A percentile compares a stretch with the other conserved stretches of the same genome.
phyloP scores from a whole-genome alignment of 2,888 invertebrate species.

The Endomychus coccineus region DNA sequence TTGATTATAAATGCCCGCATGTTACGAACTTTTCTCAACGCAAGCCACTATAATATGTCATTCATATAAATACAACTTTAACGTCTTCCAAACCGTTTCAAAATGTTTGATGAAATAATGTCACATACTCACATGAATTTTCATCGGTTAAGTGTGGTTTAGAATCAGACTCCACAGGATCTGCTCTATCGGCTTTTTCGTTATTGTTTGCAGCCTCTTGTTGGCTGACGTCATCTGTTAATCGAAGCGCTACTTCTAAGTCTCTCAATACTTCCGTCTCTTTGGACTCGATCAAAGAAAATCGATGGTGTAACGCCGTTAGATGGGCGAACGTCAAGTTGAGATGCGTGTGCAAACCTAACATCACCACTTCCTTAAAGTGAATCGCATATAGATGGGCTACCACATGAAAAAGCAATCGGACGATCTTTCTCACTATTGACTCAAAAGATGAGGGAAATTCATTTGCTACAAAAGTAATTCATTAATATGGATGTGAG shows the following conservation, averaged over 20 bases:
- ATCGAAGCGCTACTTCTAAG: slow-evolving; percentile 74
- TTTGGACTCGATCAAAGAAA: slow-evolving; percentile 88
- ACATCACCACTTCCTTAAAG: slow-evolving; percentile 89
- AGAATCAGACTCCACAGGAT: slow-evolving; percentile 7
- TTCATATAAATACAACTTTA: too few relatives aligned
- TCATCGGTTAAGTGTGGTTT: slow-evolving; percentile 11
- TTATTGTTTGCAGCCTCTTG: slow-evolving; percentile 33
- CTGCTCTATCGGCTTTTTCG: slow-evolving; percentile 17
- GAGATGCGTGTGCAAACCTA: slow-evolving; percentile 92
- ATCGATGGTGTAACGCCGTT: slow-evolving; percentile 77
- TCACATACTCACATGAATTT: slow-evolving; percentile 14
- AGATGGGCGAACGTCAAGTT: slow-evolving; percentile 97
- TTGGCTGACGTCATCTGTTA: slow-evolving; percentile 47
- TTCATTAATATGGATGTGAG: slow-evolving; percentile 2
- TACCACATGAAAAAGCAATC: slow-evolving; percentile 95
- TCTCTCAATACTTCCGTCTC: slow-evolving; percentile 93
- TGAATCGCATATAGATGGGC: slow-evolving; percentile 98
- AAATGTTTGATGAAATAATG: too few relatives aligned
- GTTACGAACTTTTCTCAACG: too few relatives aligned
- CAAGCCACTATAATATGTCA: too few relatives aligned
- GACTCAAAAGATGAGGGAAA: slow-evolving; percentile 92
- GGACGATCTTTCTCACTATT: slow-evolving; percentile 92
- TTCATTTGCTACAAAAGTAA: slow-evolving; percentile 63
- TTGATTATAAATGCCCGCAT: too few relatives aligned
- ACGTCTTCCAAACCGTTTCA: too few relatives aligned